Base-by-base conservation (phyloP, 2,888 invertebrate species). In the Allolobophora icterica region DNA sequence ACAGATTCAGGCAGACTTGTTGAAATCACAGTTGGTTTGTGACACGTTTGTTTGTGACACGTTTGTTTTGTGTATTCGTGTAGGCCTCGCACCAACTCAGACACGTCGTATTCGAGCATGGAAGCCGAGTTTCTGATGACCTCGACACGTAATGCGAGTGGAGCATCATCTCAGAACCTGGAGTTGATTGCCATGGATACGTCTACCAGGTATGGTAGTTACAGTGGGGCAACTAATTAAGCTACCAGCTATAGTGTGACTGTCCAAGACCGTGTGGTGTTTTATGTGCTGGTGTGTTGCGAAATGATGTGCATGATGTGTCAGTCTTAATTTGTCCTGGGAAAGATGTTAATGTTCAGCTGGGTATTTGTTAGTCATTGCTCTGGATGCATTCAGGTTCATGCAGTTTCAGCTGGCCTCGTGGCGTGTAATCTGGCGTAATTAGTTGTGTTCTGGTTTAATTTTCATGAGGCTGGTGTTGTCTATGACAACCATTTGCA, bases 121-220 rank as follows among this genome's bases (percentile, higher is more conserved):
- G 87, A 84, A 34, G 84, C 35, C 1, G 84, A 87, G n/a, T 34
- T 87, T 34, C 38, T 87, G 34, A 34, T 38, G 87, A 34, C 87
- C 24, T 17, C 87, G 6, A 87, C 38, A 0, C 35, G 87, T 17
- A 34, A 87, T 33, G 87, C 87, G 0, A 24, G 87, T 17, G 87
- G 87, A 87, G 34, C 34, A 11, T 87, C 87, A 35, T 34, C 35
- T 24, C 87, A 35, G 87, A 87, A 87, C 35, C 87, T 87, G 34
- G 87, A 87, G 38, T 35, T 38, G 38, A 87, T 35, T 87, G 87
- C 38, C 87, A 87, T 87, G 87, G 87, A 87, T 35, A 38, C 35
- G 6, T 87, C 87, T 38, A 15, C 21, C 30, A 87, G 35, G 87
- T 84, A 17, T 24, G 45, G 52, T 52, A 24, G 24, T 52, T 52